These are phyloP conservation scores for Proterorhinus semilunaris DNA, from an alignment of 2,113 vertebrate species.

Conservation along the genomic window DNA sequence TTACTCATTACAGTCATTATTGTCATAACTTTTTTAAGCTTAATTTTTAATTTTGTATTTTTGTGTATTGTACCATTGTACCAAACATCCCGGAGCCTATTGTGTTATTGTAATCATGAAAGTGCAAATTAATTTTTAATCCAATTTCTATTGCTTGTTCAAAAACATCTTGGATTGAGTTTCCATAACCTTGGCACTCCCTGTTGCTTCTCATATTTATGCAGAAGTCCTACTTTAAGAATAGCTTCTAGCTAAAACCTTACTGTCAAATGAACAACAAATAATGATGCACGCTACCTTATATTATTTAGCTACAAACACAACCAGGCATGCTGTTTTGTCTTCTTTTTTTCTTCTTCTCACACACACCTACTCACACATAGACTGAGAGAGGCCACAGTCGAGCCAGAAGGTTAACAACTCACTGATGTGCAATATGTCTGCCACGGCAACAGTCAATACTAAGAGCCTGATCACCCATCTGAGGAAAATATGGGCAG, in stretches of 20 bases:
- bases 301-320: neutral
- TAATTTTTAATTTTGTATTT: neutral
- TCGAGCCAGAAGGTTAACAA: conserved; percentile 37
- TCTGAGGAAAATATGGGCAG: conserved; percentile 14
- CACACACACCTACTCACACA: neutral
- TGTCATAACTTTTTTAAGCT: neutral
- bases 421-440: conserved; percentile 42
- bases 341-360: neutral
- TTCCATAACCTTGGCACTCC: neutral
- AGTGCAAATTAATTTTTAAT: neutral
- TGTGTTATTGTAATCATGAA: neutral
- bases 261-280: neutral
- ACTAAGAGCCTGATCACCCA: conserved; percentile 40
- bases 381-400: conserved; percentile 18
- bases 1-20: neutral
- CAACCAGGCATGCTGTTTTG: neutral
- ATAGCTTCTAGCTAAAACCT: conserved; percentile 4
- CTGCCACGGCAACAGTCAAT: conserved; percentile 39
- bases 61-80: neutral
- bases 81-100: neutral
- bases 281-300: conserved; percentile 2
- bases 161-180: neutral
- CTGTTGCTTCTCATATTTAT: neutral
- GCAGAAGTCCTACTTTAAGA: conserved; percentile 8
- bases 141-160: neutral